A percentile compares a stretch with the other conserved stretches of the same genome.
phyloP scores from a whole-genome alignment of 2,797 vertebrate genomes.

The Neomorphus geoffroyi region DNA sequence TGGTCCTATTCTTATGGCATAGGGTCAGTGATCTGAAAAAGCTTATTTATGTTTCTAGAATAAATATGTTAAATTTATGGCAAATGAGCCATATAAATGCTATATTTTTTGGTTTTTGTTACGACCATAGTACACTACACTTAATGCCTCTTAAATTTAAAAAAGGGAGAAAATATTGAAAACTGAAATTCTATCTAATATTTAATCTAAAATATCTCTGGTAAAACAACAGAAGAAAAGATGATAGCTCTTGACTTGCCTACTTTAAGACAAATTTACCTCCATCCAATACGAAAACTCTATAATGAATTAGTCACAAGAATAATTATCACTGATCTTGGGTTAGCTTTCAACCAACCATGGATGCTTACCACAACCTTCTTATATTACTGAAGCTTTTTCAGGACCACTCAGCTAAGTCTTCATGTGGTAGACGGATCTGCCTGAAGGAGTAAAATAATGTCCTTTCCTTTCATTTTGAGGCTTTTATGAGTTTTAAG shows the following conservation, averaged over 20 bases:
- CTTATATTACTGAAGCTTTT: background rate
- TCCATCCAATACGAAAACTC: background rate
- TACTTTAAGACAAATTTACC: background rate
- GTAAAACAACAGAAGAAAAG: background rate
- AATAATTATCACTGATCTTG: background rate
- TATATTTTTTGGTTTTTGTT: background rate
- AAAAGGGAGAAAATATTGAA: background rate
- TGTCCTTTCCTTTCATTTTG: background rate
- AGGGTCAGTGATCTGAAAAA: background rate
- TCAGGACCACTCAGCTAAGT: background rate
- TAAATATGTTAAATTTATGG: background rate
- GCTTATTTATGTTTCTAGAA: background rate
- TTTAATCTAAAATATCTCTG: background rate
- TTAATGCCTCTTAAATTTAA: background rate
- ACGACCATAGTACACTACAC: background rate
- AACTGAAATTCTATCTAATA: background rate
- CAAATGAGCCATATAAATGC: background rate
- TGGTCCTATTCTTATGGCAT: background rate
- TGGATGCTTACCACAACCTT: background rate
- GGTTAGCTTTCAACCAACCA: background rate
- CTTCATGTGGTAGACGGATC: background rate
- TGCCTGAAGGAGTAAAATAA: background rate
- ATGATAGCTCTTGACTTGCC: background rate
- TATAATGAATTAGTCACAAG: background rate
- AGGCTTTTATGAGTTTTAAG: background rate